A percentile compares a stretch with the other conserved stretches of the same genome.
These are phyloP conservation scores for Bemisia tabaci DNA, from an alignment of 1,140 invertebrate species.

Conservation along the genomic window DNA sequence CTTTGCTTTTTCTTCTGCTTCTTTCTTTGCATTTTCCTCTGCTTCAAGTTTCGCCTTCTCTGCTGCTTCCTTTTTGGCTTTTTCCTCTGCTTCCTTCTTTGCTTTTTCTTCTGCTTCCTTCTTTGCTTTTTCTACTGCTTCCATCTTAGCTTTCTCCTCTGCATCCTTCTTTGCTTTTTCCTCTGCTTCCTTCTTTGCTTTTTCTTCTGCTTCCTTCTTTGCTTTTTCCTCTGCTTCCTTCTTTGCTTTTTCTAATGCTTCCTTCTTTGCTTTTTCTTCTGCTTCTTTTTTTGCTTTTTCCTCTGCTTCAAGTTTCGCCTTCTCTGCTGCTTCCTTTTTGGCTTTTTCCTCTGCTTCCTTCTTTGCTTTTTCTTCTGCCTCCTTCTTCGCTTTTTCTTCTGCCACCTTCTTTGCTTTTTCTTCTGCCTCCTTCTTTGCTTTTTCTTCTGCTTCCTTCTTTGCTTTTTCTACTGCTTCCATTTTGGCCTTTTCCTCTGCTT, in stretches of 20 bases:
- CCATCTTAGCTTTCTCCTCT: slow-evolving; percentile 10
- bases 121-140: slow-evolving; percentile 14
- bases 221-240: slow-evolving; percentile 12
- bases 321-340: slow-evolving; percentile 11
- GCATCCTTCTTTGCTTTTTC: slow-evolving; percentile 13
- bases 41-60: slow-evolving; percentile 10
- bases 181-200: slow-evolving; percentile 19
- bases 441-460: slow-evolving; percentile 12
- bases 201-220: slow-evolving; percentile 15
- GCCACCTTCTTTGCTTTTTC: slow-evolving; percentile 7
- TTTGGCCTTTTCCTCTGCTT: slow-evolving; percentile 11
- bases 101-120: slow-evolving; percentile 16
- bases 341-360: slow-evolving; percentile 13
- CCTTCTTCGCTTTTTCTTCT: slow-evolving; percentile 12
- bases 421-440: slow-evolving; percentile 11
- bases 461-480: slow-evolving; percentile 14
- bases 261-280: slow-evolving; percentile 11
- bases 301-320: slow-evolving; percentile 9
- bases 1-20: slow-evolving; percentile 17
- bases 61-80: slow-evolving; percentile 11
- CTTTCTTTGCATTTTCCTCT: slow-evolving; percentile 15
- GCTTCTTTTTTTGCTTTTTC: slow-evolving; percentile 14
- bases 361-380: slow-evolving; percentile 12
- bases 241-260: slow-evolving; percentile 13
- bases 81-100: slow-evolving; percentile 18